Evolutionary conservation across 2,888 invertebrate species (phyloP), one percentile per base, ranked within the genome.

Genomic region (Monoplex corrugatus): DNA sequence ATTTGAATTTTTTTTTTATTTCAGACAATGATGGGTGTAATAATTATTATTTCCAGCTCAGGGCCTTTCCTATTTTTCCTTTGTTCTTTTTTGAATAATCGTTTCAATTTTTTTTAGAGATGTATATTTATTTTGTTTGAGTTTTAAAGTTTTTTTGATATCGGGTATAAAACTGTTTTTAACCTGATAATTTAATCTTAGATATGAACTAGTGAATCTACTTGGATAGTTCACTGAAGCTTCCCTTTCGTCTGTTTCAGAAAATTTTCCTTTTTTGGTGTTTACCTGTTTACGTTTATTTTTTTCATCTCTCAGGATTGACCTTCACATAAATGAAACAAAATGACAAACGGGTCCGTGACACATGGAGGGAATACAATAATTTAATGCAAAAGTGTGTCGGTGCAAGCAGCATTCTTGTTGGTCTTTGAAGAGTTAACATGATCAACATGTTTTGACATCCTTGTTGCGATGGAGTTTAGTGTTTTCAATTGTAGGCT

Each of bases 341-440:
- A 80, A 43, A 10, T 38, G 23, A 80, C n/a, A 72, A 80, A 80
- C 78, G 78, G 78, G 78, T 80, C 40, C 78, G 43, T 23, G 6
- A 80, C 78, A 80, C 78, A 80, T 8, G 16, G 43, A 43, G 32
- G 78, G 35, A 80, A 43, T 43, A 80, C 78, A 43, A 32, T 68
- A 43, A 80, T 80, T 80, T 43, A 80, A 80, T 80, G 78, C 40
- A 80, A 80, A 80, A 23, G 8, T 16, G 40, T 28, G 43, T 40
- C 78, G 28, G 78, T 80, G 23, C 28, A 75, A 80, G 78, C 78
- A 80, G 78, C 78, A 80, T 80, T 80, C 78, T 80, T 43, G 43
- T 80, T 43, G 38, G 75, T 35, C 75, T 38, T 8, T 13, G 38
- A 35, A 80, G 16, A 0, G 40, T 80, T 43, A 40, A 23, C 43